These are phyloP conservation scores for Cephonodes hylas DNA, from an alignment of 2,888 invertebrate genomes.

Conservation along the genomic window DNA sequence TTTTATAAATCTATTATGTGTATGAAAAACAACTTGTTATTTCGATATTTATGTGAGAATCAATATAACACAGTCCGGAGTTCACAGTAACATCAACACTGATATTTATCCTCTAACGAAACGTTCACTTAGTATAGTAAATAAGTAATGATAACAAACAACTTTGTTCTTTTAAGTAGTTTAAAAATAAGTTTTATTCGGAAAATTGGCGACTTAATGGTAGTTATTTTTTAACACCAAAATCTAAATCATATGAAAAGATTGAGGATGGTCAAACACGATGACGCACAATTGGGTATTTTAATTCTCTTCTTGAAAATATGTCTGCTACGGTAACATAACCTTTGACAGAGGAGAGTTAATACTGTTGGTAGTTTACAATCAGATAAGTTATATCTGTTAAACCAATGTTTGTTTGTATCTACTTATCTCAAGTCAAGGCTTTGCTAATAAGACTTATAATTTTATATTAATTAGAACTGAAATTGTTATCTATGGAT, in stretches of 20 bases:
- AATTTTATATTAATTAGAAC: neutral
- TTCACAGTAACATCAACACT: neutral
- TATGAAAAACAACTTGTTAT: neutral
- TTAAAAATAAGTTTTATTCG: neutral
- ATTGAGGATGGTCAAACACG: neutral
- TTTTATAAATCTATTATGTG: neutral
- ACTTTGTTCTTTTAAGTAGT: neutral
- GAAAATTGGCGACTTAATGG: no score
- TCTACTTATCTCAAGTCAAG: neutral
- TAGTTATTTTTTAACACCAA: neutral
- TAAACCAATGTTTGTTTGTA: neutral
- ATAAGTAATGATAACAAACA: neutral
- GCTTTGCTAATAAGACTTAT: neutral
- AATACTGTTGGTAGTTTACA: neutral
- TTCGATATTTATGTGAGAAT: neutral
- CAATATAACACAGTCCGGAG: neutral
- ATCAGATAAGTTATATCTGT: slow-evolving; percentile 2
- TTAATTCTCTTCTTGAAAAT: neutral
- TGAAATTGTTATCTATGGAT: neutral
- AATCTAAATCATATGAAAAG: neutral
- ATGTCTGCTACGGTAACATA: neutral
- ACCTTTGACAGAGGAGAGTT: neutral
- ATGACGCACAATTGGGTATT: neutral
- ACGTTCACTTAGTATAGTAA: neutral
- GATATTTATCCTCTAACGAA: neutral